phyloP scores from a whole-genome alignment of 2,797 vertebrate genomes.

The Urophycis tenuis region DNA sequence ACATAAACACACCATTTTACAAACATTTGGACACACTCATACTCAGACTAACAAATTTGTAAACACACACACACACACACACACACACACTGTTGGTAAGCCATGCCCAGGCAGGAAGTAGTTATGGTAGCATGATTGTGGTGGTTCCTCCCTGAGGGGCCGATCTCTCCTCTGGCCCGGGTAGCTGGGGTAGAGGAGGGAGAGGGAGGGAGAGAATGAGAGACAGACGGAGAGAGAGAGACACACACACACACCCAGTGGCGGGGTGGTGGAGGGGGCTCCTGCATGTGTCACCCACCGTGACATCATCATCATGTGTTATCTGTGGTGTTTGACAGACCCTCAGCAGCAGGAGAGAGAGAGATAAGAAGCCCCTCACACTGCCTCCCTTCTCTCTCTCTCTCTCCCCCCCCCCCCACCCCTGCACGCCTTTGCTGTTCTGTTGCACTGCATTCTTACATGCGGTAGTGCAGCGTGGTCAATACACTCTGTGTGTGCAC shows the following conservation, averaged over 20 bases:
- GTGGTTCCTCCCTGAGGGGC: constrained; percentile 59
- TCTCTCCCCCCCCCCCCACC: constrained; percentile 31
- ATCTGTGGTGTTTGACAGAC: constrained; percentile 25
- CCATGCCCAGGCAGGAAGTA: constrained; percentile 65
- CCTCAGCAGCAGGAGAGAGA: constrained; percentile 19
- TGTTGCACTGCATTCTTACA: neutral
- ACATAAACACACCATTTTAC: constrained; percentile 7
- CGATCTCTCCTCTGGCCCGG: constrained; percentile 40
- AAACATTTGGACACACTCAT: no score
- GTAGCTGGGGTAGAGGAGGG: constrained; percentile 51
- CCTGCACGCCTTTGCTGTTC: constrained; percentile 17
- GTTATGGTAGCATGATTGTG: constrained; percentile 58
- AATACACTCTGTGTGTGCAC: no score
- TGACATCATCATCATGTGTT: constrained; percentile 22
- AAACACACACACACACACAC: no score
- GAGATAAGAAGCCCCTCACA: constrained; percentile 9
- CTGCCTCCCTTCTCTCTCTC: constrained; percentile 14
- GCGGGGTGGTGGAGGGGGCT: neutral
- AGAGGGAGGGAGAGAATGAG: constrained; percentile 41
- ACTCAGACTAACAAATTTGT: no score
- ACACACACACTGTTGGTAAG: constrained; percentile 51
- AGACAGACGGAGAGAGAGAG: constrained; percentile 3
- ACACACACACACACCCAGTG: no score
- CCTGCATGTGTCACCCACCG: constrained; percentile 36
- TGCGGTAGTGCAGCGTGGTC: no score